Base-by-base conservation (phyloP, 2,888 invertebrate species). In the Drosophila ezoana region DNA sequence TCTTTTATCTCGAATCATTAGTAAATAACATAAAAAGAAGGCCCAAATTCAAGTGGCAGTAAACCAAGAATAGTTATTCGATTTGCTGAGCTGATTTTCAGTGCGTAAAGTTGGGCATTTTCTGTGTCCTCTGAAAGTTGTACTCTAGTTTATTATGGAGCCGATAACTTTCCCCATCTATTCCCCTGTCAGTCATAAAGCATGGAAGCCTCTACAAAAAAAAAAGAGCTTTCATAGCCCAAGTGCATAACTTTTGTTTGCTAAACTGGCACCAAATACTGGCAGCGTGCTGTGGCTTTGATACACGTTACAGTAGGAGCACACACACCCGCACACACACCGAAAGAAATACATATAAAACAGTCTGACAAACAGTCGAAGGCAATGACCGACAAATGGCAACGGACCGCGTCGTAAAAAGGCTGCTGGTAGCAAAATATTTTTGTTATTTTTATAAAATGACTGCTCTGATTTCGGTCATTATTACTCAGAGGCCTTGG, bases 401-500 rank as follows among this genome's bases (percentile, higher is more conserved):
- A 72, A 38, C 62, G 58, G 48, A 48, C 32, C 57, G 60, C 40
- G 37, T 71, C 69, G 68, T 70, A 72, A 78, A 87, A 75, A 61
- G 68, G 74, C 81, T 85, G 71, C 67, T 62, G 73, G 73, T 68
- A 70, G 64, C 65, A 76, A 77, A 83, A 77, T 80, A 80, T 83
- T 76, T 83, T 72, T 83, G 81, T 74, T 87, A 80, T 84, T 83
- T 89, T 75, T 83, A 89, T 84, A 89, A 89, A 83, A 86, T 77
- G 76, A 73, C 63, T 63, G 75, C 81, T 74, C 81, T 89, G 84
- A 89, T 84, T 84, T 84, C 75, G 67, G 68, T 72, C 78, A 83
- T 87, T 82, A 86, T 72, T 77, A 68, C 52, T 14, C 53, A 3
- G 16, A 48, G 44, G 14, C 43, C 76, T 45, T 18, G 14, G 53